Percentiles rank a stretch among this genome's conserved stretches.
Evolutionary conservation across 2,888 invertebrate species (phyloP).

Genomic region (Drosophila stalkeri): DNA sequence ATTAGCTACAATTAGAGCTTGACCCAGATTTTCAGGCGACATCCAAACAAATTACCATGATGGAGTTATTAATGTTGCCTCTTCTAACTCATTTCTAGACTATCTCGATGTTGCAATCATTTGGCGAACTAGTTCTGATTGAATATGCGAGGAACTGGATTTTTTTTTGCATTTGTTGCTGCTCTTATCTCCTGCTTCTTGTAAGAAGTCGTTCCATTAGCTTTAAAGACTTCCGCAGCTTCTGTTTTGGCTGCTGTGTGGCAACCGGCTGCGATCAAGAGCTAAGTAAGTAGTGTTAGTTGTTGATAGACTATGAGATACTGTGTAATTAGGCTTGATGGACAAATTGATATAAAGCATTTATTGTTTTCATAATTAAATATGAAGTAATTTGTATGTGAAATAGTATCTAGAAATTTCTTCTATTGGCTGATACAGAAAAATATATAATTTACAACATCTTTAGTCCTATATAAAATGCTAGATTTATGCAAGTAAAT

Average conservation of each 20-base stretch:
- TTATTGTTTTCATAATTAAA: no score
- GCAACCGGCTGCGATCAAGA: slow-evolving; percentile 62
- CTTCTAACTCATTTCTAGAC: slow-evolving; percentile 4
- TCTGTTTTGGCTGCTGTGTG: slow-evolving; percentile 64
- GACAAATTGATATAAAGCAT: no score
- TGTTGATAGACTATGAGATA: background rate
- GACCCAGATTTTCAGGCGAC: slow-evolving; percentile 35
- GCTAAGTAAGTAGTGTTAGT: background rate
- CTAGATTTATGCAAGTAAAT: background rate
- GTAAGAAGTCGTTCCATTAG: slow-evolving; percentile 68
- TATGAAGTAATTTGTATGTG: no score
- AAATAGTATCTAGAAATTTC: background rate
- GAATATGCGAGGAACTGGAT: slow-evolving; percentile 41
- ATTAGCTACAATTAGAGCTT: slow-evolving; percentile 22
- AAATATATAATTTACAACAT: background rate
- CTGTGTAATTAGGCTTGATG: background rate
- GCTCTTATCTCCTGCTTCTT: slow-evolving; percentile 21
- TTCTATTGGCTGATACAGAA: no score
- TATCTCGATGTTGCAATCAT: slow-evolving; percentile 39
- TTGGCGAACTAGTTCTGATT: slow-evolving; percentile 45
- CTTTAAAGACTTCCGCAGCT: slow-evolving; percentile 71
- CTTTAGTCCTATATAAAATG: background rate
- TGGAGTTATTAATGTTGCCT: slow-evolving; percentile 43
- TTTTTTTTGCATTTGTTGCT: slow-evolving; percentile 15
- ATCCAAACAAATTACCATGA: slow-evolving; percentile 33